Base-by-base conservation (phyloP, 1,140 invertebrate genomes). In the Drosophila punjabiensis region DNA sequence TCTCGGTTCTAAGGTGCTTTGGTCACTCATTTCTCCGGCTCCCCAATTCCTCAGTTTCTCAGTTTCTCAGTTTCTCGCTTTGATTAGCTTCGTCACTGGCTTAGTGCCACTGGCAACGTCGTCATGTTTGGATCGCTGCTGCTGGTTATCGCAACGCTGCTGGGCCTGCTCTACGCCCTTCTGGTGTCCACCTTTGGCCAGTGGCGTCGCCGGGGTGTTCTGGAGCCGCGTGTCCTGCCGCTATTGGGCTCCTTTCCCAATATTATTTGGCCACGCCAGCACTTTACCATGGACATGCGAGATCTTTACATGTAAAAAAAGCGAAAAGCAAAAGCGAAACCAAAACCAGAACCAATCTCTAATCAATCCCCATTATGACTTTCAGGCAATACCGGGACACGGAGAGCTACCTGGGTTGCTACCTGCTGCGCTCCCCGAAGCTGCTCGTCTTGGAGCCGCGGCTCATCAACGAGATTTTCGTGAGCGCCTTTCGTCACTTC, bases 381-480 rank as follows among this genome's bases (percentile, higher is more conserved):
- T 37, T 0, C 52, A 89, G 86, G 68, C 50, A 75, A 9, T 76
- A 90, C 33, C 76, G 87, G 2, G 39, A 71, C 9, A 79, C 28
- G 9, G 76, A 87, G 4, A 86, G 83, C 52, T 92, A 91, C 73
- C 83, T 94, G 32, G 94, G 94, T 7, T 82, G 93, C 28, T 94
- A 91, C 71, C 81, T 93, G 65, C 56, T 93, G 47, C 70, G 92
- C 2, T 62, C 90, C 0, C 95, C 95, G 0, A 86, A 87, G 41
- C 59, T 95, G 37, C 80, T 95, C 11, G 55, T 95, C 0, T 78
- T 94, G 20, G 94, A 95, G 73, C 94, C 94, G 0, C 93, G 94
- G 9, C 66, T 95, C 5, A 91, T 95, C 9, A 94, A 94, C 67
- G 83, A 93, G 48, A 93, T 95, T 39, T 74, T 95, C 4, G 87